Conservation (phyloP, 2,888 invertebrate genomes). For the Tetanocera ferruginea region DNA sequence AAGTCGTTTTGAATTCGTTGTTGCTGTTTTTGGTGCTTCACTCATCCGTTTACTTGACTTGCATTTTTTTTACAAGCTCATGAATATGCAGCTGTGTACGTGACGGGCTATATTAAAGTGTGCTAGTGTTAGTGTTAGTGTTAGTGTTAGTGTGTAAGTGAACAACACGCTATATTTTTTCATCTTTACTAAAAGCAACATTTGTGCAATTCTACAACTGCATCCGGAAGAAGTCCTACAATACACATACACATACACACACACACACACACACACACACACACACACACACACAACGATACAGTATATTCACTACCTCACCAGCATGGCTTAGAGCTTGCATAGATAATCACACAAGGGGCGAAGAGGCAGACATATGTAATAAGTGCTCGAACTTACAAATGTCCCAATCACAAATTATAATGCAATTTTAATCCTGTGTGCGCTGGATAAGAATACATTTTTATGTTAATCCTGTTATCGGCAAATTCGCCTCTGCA, state of each 20-base stretch:
- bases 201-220: too few species aligned
- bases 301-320: background rate
- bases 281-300: slow-evolving; percentile 12
- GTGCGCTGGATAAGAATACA: slow-evolving; percentile 40
- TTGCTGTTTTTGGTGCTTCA: background rate
- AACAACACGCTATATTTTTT: background rate
- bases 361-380: background rate
- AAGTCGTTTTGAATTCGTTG: background rate
- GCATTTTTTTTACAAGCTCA: slow-evolving; percentile 40
- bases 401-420: slow-evolving; percentile 40
- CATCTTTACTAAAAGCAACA: background rate
- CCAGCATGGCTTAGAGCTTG: background rate
- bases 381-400: background rate
- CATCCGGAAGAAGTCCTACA: background rate
- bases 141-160: slow-evolving; percentile 13
- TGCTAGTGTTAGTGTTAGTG: background rate
- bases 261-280: background rate
- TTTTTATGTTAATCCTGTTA: slow-evolving; percentile 46
- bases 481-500: slow-evolving; percentile 20
- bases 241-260: background rate
- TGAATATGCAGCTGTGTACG: slow-evolving; percentile 43
- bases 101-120: background rate
- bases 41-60: slow-evolving; percentile 7
- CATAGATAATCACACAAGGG: background rate
- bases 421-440: slow-evolving; percentile 42